Evolutionary conservation across 2,888 invertebrate species (phyloP).

Genomic region (Rhamphomyia laevipes): DNA sequence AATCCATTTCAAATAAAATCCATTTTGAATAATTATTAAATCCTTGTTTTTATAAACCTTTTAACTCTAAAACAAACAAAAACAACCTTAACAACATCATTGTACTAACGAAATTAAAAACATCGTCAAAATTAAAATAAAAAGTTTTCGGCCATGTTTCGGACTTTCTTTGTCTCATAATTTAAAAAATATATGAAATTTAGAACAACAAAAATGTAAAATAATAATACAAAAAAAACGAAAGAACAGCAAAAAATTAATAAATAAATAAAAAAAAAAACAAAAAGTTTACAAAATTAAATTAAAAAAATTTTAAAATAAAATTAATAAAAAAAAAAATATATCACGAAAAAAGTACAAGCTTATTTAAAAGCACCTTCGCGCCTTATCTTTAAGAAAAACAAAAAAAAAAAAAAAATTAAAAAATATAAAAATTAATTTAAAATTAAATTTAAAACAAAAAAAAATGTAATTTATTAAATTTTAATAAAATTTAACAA

Average conservation of each 20-base stretch:
- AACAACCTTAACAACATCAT: conserved; percentile 17
- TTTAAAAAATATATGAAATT: conserved; percentile 21
- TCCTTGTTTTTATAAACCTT: no score
- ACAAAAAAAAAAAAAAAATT: background rate
- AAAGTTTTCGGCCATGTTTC: conserved; percentile 35
- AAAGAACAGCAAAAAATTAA: conserved; percentile 16
- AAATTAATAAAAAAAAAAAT: conserved; percentile 25
- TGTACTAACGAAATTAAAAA: conserved; percentile 13
- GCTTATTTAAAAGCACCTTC: conserved; percentile 61
- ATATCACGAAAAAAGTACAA: conserved; percentile 58
- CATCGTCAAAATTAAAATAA: conserved; percentile 19
- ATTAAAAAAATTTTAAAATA: background rate
- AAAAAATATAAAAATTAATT: conserved; percentile 10
- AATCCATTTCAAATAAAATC: no score
- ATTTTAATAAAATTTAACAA: no score
- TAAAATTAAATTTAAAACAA: conserved; percentile 20
- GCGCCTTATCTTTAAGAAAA: conserved; percentile 54
- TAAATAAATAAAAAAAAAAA: conserved; percentile 25
- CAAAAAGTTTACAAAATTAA: conserved; percentile 22
- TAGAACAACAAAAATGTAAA: conserved; percentile 13
- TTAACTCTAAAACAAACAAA: background rate
- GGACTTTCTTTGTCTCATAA: conserved; percentile 35
- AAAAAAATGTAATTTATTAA: no score
- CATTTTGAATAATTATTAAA: no score
- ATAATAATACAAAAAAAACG: conserved; percentile 16